Conservation (phyloP, 2,113 vertebrate genomes). For the Genyomyrus donnyi region DNA sequence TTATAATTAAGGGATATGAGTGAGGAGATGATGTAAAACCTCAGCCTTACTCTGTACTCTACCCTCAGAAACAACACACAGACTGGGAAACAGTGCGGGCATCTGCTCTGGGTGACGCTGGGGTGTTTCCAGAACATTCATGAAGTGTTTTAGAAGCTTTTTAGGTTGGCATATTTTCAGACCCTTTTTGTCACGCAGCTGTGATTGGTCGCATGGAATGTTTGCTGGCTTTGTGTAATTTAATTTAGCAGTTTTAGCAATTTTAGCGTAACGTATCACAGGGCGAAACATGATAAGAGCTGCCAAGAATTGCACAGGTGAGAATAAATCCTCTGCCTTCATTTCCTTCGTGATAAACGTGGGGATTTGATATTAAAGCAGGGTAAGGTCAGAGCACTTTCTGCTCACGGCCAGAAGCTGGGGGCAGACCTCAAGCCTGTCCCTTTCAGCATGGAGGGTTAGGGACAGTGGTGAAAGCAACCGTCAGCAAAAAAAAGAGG, state of each 20-base stretch:
- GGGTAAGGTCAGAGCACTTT: background rate
- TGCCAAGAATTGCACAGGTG: background rate
- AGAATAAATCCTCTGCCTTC: background rate
- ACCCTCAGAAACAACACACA: conserved; percentile 1
- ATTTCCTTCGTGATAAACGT: background rate
- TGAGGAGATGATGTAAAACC: background rate
- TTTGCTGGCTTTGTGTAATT: background rate
- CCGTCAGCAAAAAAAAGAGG: background rate
- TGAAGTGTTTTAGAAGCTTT: background rate
- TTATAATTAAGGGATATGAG: background rate
- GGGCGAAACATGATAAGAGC: background rate
- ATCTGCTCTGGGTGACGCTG: background rate
- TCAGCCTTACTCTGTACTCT: background rate
- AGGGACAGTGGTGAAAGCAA: background rate
- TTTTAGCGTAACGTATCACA: background rate
- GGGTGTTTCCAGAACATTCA: background rate
- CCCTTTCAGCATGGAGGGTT: background rate
- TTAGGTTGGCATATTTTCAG: background rate
- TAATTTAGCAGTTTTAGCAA: background rate
- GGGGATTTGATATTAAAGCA: background rate
- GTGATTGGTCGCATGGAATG: background rate
- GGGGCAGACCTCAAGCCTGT: background rate
- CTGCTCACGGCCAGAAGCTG: background rate
- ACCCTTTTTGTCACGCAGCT: background rate
- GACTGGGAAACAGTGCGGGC: background rate